A percentile compares a stretch with the other conserved stretches of the same genome.
Conservation (phyloP, 2,888 invertebrate genomes). For the Exocentrus adspersus region DNA sequence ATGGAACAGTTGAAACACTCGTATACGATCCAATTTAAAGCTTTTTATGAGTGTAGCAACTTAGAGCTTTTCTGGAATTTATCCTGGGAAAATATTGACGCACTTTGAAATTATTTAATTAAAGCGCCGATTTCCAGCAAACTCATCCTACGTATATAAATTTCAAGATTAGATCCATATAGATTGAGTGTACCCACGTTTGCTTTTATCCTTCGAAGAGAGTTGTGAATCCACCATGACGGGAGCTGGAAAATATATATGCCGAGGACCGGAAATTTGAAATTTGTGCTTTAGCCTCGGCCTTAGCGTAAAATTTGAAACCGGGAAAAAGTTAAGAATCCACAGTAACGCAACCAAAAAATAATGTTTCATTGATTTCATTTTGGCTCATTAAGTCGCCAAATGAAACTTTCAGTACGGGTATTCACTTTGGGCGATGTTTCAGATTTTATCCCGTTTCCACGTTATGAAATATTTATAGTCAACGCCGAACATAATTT, state of each 20-base stretch:
- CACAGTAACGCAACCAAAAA: too few species aligned
- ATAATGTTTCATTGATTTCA: too few species aligned
- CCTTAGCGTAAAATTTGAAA: background rate
- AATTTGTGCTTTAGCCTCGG: slow-evolving; percentile 1
- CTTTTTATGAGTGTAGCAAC: background rate
- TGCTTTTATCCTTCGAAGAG: slow-evolving; percentile 9
- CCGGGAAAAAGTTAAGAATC: too few species aligned
- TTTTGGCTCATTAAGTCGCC: background rate
- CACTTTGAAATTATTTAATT: slow-evolving; percentile 11
- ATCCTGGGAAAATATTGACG: slow-evolving; percentile 12
- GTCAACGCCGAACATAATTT: slow-evolving; percentile 1
- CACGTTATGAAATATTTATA: background rate
- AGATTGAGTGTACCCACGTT: background rate
- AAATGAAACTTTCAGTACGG: background rate
- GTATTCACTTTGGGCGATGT: too few species aligned
- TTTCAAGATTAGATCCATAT: background rate
- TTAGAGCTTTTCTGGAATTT: background rate
- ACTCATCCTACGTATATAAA: slow-evolving; percentile 5
- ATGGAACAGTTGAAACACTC: too few species aligned
- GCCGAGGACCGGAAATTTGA: background rate
- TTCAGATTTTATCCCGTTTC: too few species aligned
- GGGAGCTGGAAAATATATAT: too few species aligned
- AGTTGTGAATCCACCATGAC: slow-evolving; percentile 8
- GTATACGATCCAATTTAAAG: too few species aligned
- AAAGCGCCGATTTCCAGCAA: background rate